Evolutionary conservation across 2,113 vertebrate genomes (phyloP).

Genomic region (Sminthopsis crassicaudata): DNA sequence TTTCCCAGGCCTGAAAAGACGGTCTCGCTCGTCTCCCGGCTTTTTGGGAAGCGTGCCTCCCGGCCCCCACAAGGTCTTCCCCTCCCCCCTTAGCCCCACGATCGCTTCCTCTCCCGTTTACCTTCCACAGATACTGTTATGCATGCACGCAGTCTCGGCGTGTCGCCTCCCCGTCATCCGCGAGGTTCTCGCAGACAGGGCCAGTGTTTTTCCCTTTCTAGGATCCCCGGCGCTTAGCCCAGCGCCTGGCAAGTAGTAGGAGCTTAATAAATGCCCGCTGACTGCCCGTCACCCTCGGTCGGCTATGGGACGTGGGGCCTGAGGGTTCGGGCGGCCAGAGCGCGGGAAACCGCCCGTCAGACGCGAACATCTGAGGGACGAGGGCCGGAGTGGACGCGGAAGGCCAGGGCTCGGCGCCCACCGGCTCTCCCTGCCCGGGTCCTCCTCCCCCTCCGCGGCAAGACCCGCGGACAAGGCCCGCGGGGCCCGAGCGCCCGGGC

Average conservation of each 20-base stretch:
- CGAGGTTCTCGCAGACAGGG: not conserved
- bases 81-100: not conserved
- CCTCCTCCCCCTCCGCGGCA: not conserved
- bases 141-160: too few species aligned
- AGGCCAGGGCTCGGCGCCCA: not conserved
- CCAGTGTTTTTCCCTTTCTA: not conserved
- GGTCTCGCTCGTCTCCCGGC: not conserved
- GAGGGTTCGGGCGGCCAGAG: not conserved
- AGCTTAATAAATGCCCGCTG: not conserved
- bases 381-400: not conserved
- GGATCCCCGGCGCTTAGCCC: not conserved
- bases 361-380: accelerated
- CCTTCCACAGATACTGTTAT: not conserved
- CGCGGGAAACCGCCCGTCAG: not conserved
- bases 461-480: not conserved
- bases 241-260: not conserved
- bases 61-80: too few species aligned
- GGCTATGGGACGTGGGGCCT: not conserved
- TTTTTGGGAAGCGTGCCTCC: too few species aligned
- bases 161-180: not conserved
- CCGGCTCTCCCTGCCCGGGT: too few species aligned
- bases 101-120: not conserved
- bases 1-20: not conserved
- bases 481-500: too few species aligned
- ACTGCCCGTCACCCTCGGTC: not conserved